Conservation (phyloP, 2,888 invertebrate genomes). For the Drosophila pullipes region DNA sequence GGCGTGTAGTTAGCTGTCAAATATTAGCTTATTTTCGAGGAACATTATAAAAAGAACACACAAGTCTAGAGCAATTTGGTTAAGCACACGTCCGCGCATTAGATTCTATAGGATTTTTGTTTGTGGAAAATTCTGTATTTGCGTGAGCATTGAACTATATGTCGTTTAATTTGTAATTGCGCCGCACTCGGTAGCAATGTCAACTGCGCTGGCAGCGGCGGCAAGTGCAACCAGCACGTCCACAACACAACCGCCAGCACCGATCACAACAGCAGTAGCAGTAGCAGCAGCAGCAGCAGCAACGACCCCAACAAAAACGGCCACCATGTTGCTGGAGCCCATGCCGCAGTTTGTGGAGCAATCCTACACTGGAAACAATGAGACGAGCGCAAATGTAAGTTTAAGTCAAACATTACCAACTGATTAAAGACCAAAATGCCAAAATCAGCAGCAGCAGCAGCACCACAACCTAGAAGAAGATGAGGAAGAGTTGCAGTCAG, state of each 20-base stretch:
- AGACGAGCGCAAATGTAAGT: constrained; percentile 31
- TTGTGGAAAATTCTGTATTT: constrained; percentile 51
- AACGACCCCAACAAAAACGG: constrained; percentile 5
- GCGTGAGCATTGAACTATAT: constrained; percentile 70
- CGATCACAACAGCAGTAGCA: constrained; percentile 19
- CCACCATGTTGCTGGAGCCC: constrained; percentile 43
- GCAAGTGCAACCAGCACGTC: constrained; percentile 50
- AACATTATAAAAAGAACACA: constrained; percentile 61
- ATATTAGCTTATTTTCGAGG: constrained; percentile 64
- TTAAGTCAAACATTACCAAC: constrained; percentile 1
- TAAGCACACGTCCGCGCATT: constrained; percentile 60
- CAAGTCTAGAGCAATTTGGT: constrained; percentile 66
- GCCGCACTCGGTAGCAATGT: constrained; percentile 72
- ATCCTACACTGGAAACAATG: constrained; percentile 20
- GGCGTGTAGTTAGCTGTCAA: constrained; percentile 72
- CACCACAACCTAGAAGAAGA: constrained; percentile 29
- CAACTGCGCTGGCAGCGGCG: constrained; percentile 69
- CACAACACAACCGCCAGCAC: constrained; percentile 31
- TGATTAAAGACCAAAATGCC: not conserved
- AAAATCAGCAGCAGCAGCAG: constrained; percentile 15
- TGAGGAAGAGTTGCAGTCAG: constrained; percentile 16
- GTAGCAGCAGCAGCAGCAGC: constrained; percentile 23
- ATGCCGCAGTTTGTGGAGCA: constrained; percentile 44
- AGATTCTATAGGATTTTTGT: constrained; percentile 54
- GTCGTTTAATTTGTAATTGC: constrained; percentile 65